Conservation (phyloP, 2,113 vertebrate genomes). For the Macquaria australasica region DNA sequence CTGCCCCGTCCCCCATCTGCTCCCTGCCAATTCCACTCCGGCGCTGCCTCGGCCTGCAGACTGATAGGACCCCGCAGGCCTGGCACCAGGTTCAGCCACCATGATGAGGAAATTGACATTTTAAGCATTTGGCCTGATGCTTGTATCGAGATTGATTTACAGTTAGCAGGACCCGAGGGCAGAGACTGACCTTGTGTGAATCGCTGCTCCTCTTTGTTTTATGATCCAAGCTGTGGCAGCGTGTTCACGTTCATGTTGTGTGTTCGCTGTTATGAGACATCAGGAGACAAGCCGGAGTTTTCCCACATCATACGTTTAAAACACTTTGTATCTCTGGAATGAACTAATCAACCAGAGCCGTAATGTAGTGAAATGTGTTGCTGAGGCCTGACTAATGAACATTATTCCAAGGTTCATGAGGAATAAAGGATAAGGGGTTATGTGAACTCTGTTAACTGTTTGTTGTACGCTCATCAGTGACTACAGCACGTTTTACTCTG, state of each 20-base stretch:
- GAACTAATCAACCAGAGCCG: slow-evolving; percentile 15
- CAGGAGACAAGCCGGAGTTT: neutral
- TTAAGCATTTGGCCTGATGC: slow-evolving; percentile 60
- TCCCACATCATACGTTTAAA: neutral
- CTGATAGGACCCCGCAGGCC: slow-evolving; percentile 44
- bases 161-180: slow-evolving; percentile 26
- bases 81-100: slow-evolving; percentile 51
- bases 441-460: neutral
- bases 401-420: neutral
- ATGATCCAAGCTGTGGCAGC: neutral
- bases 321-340: neutral
- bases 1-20: slow-evolving; percentile 51
- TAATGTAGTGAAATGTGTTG: neutral
- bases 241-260: neutral
- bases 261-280: slow-evolving; percentile 17
- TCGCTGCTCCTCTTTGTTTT: slow-evolving; percentile 46
- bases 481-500: neutral
- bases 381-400: slow-evolving; percentile 30
- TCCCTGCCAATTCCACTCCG: slow-evolving; percentile 34
- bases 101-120: slow-evolving; percentile 62
- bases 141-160: slow-evolving; percentile 55
- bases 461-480: neutral
- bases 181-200: slow-evolving; percentile 53
- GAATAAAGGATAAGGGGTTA: neutral
- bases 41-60: neutral